Evolutionary conservation across 2,113 vertebrate genomes (phyloP), one percentile per base, ranked within the genome.

Genomic region (Brienomyrus longianalis): DNA sequence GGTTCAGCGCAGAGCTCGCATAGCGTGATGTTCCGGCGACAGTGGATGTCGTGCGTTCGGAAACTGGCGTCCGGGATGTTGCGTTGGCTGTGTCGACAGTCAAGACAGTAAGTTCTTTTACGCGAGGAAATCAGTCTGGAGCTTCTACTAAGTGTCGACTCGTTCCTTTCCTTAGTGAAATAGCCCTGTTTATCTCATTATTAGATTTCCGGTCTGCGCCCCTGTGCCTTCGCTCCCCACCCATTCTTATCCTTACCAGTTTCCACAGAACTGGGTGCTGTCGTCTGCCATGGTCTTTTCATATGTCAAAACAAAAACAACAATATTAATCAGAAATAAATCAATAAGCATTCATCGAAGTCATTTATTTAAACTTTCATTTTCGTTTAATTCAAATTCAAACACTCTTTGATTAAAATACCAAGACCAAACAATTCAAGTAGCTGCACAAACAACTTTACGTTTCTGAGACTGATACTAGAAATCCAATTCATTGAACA

Each of bases 41-140:
- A 99, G 95, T 99, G 98, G 92, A 98, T 98, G 93, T 99, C 98
- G 11, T 99, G 98, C 62, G 97, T 98, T 43, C 97, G 97, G 91
- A 98, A 98, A 90, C 99, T 99, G 31, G 95, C 96, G 89, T 95
- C 94, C n/a, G 97, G 97, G 91, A 99, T 98, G 45, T 98, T 96
- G 91, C 97, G 98, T 92, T 98, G 97, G 95, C 98, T 99, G 11
- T 51, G 54, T 21, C 66, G 45, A 83, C 19, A 47, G 21, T 2
- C 15, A 21, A 7, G 15, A 70, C 3, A 90, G 90, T 74, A n/a
- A 19, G 11, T 13, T 19, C 21, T 45, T 4, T 80, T 77, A 85
- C n/a, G 15, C 47, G 56, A 7, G 43, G 5, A 70, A 70, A 70
- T 31, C 10, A 27, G 7, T 45, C 11, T 47, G 66, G 23, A 62